A percentile compares a stretch with the other conserved stretches of the same genome.
phyloP scores from a whole-genome alignment of 2,113 vertebrate species.

The Oxyruncus cristatus region DNA sequence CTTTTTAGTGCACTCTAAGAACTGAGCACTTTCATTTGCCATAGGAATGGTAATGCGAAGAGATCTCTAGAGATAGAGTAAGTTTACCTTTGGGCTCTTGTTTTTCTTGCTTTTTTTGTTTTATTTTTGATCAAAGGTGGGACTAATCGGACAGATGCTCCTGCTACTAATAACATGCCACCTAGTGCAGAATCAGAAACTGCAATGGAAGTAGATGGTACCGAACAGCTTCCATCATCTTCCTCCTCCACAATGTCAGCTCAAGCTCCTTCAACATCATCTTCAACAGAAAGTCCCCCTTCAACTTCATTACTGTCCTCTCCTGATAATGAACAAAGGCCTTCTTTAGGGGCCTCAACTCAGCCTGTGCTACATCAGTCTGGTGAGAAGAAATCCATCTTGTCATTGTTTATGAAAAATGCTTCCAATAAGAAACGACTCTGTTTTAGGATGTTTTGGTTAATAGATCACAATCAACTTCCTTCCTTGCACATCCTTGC shows the following conservation, averaged over 20 bases:
- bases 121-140: slow-evolving; percentile 67
- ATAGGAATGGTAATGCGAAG: neutral
- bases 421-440: neutral
- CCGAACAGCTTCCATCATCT: slow-evolving; percentile 77
- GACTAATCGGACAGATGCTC: slow-evolving; percentile 73
- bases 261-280: slow-evolving; percentile 78
- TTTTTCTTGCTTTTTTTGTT: neutral
- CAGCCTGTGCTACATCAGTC: slow-evolving; percentile 70
- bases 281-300: slow-evolving; percentile 78
- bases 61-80: neutral
- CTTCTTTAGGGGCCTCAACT: slow-evolving; percentile 63
- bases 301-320: slow-evolving; percentile 79
- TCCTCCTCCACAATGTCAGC: slow-evolving; percentile 76
- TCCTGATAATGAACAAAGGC: slow-evolving; percentile 81
- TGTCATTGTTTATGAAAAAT: slow-evolving; percentile 3
- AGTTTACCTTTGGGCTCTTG: slow-evolving; percentile 19
- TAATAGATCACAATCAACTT: neutral
- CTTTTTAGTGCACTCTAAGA: neutral
- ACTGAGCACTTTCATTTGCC: neutral
- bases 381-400: slow-evolving; percentile 71
- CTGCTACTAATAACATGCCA: slow-evolving; percentile 45
- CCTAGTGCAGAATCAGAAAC: slow-evolving; percentile 68
- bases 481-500: neutral
- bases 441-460: neutral
- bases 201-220: slow-evolving; percentile 75